A percentile compares a stretch with the other conserved stretches of the same genome.
Conservation (phyloP, 2,888 invertebrate species). For the Noctua janthina region DNA sequence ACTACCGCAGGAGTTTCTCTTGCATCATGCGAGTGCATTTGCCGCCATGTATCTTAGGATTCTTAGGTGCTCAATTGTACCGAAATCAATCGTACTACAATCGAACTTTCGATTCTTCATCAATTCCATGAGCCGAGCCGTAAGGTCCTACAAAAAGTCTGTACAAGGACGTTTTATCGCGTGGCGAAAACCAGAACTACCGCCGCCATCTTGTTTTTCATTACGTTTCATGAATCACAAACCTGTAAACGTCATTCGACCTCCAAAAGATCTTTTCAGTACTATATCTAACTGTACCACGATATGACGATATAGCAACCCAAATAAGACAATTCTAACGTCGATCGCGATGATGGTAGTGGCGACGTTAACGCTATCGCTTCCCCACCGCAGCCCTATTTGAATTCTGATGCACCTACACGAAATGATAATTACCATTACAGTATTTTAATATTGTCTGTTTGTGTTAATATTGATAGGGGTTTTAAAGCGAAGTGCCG, state of each 20-base stretch:
- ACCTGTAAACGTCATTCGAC: not conserved
- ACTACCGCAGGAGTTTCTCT: not conserved
- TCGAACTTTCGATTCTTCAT: too few species aligned
- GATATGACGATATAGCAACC: not conserved
- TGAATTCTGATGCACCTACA: constrained; percentile 71
- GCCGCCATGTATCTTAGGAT: too few species aligned
- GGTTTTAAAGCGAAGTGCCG: not conserved
- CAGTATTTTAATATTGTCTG: constrained; percentile 63
- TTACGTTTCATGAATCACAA: not conserved
- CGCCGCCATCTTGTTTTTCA: not conserved
- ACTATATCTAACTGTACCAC: not conserved
- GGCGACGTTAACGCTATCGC: constrained; percentile 61
- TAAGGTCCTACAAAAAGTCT: too few species aligned
- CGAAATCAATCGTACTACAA: too few species aligned
- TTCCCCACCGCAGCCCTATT: constrained; percentile 63
- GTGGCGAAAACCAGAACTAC: not conserved
- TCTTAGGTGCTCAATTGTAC: too few species aligned
- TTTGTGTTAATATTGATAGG: constrained; percentile 41
- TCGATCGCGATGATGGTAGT: constrained; percentile 43
- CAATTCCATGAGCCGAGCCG: too few species aligned
- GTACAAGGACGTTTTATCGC: not conserved
- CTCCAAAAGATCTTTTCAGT: not conserved
- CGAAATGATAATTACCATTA: constrained; percentile 69
- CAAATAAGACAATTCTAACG: not conserved
- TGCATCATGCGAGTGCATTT: not conserved